These are phyloP conservation scores for Mustelus asterias DNA, from an alignment of 2,113 vertebrate genomes.

Conservation along the genomic window DNA sequence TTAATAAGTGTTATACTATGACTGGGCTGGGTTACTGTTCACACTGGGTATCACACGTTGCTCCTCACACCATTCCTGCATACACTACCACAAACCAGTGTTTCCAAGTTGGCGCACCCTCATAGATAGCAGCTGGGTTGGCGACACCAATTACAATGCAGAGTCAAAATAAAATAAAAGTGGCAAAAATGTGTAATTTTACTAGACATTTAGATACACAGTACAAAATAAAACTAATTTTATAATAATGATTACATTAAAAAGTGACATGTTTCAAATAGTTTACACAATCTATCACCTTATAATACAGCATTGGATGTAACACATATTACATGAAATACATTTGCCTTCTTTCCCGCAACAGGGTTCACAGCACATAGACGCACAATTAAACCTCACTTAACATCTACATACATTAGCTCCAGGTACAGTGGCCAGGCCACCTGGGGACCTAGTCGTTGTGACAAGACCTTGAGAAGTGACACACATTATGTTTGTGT, in stretches of 20 bases:
- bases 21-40: too few relatives aligned
- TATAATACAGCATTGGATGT: not conserved
- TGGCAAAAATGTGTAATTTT: constrained; percentile 26
- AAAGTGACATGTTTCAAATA: constrained; percentile 24
- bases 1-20: too few relatives aligned
- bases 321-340: constrained; percentile 24
- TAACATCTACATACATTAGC: not conserved
- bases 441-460: not conserved
- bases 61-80: too few relatives aligned
- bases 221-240: constrained; percentile 16
- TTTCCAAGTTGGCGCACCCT: too few relatives aligned
- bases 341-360: not conserved
- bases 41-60: too few relatives aligned
- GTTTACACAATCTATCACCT: not conserved
- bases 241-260: constrained; percentile 25
- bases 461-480: not conserved
- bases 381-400: not conserved
- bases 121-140: too few relatives aligned
- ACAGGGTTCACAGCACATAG: not conserved
- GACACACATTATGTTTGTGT: not conserved
- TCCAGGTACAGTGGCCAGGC: not conserved
- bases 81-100: too few relatives aligned
- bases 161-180: constrained; percentile 6
- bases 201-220: not conserved
- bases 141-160: not conserved